These are phyloP conservation scores for Takifugu rubripes DNA, from an alignment of 2,797 vertebrate species.

Conservation along the genomic window DNA sequence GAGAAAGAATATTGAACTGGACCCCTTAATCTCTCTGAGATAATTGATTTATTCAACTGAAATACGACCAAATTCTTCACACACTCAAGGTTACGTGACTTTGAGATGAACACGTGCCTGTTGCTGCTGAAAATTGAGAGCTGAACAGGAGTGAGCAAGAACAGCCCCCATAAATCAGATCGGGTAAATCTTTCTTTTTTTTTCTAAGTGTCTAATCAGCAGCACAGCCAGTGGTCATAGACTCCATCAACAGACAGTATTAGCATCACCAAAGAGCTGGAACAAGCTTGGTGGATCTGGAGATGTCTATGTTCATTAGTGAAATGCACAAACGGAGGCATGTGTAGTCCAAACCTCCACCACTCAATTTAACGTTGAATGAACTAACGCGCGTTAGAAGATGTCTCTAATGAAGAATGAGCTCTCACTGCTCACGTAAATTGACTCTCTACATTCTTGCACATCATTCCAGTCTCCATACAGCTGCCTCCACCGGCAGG, in stretches of 20 bases:
- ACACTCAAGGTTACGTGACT: no score
- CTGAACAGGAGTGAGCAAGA: conserved; percentile 30
- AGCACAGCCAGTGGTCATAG: conserved; percentile 10
- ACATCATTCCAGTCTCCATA: not conserved
- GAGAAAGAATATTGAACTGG: conserved; percentile 4
- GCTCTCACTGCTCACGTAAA: not conserved
- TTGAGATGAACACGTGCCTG: conserved; percentile 20
- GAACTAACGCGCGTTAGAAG: not conserved
- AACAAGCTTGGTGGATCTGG: conserved; percentile 17
- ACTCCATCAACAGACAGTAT: conserved; percentile 18
- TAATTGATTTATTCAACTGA: not conserved
- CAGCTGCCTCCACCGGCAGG: conserved; percentile 1
- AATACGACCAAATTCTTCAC: no score
- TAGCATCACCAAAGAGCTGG: not conserved
- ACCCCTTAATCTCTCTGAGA: not conserved
- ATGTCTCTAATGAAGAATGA: not conserved
- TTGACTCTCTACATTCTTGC: not conserved
- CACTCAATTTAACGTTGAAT: not conserved
- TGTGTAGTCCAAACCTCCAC: not conserved
- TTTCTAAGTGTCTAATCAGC: conserved; percentile 16
- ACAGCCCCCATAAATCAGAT: conserved; percentile 31
- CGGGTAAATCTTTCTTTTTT: not conserved
- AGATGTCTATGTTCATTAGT: no score
- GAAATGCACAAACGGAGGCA: no score
- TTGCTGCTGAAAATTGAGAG: conserved; percentile 42